Evolutionary conservation across 2,888 invertebrate genomes (phyloP).

Genomic region (Spisula subtruncata): DNA sequence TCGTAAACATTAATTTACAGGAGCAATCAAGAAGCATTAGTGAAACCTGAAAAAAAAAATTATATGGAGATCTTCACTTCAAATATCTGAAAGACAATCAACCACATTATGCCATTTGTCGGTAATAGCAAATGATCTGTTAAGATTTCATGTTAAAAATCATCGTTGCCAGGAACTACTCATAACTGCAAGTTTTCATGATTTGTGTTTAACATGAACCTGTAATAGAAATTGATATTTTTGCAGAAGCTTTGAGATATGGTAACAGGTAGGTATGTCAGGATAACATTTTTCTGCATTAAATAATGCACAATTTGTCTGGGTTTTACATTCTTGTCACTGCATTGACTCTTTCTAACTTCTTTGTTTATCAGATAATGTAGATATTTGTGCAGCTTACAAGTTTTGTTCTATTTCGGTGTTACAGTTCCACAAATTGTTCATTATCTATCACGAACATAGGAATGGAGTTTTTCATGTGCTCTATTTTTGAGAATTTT

Average conservation of each 20-base stretch:
- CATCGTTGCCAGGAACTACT: not conserved
- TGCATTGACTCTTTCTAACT: not conserved
- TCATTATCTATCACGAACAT: slow-evolving; percentile 24
- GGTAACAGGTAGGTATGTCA: too few species aligned
- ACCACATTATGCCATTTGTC: too few species aligned
- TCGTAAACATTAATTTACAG: too few species aligned
- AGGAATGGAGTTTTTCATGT: not conserved
- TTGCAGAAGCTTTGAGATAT: too few species aligned
- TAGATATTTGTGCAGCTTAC: not conserved
- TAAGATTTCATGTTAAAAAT: not conserved
- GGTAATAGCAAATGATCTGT: too few species aligned
- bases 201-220: too few species aligned
- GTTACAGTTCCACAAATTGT: not conserved
- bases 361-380: slow-evolving; percentile 1
- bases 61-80: too few species aligned
- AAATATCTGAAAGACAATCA: too few species aligned
- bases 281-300: not conserved
- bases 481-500: not conserved
- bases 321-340: not conserved
- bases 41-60: too few species aligned
- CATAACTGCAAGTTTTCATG: not conserved
- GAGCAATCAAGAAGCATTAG: too few species aligned
- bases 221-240: not conserved
- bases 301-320: slow-evolving; percentile 21
- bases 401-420: slow-evolving; percentile 9